Evolutionary conservation across 53 echinoderm and acorn worm genomes (phyloP).

Genomic region (Echinometra lucunter): DNA sequence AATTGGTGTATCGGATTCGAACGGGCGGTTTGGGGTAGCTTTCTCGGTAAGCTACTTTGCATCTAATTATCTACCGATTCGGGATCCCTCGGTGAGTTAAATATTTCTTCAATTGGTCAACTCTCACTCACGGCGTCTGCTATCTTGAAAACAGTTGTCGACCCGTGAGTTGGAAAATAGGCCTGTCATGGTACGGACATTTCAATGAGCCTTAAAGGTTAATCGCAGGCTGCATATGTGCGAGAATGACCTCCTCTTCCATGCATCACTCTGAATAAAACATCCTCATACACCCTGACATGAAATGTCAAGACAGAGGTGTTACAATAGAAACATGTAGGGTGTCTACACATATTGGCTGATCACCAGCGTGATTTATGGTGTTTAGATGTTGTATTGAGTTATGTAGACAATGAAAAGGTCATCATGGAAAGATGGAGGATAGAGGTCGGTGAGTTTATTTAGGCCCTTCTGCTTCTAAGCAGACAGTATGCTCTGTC

Average conservation of each 20-base stretch:
- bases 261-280: background rate
- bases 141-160: no score
- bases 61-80: no score
- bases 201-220: background rate
- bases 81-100: no score
- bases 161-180: no score
- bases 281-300: background rate
- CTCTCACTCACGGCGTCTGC: no score
- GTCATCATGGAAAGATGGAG: background rate
- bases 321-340: background rate
- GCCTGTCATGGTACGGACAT: no score
- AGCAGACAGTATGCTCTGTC: no score
- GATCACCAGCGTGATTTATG: conserved; percentile 1
- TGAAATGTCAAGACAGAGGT: background rate
- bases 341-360: background rate
- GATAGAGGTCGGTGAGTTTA: background rate
- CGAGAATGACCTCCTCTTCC: background rate
- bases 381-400: background rate
- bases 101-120: no score
- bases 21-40: no score
- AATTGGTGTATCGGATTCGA: no score
- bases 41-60: no score
- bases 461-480: no score
- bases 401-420: conserved; percentile 5
- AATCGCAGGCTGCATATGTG: background rate